These are phyloP conservation scores for Notarius quadriscutis DNA, from an alignment of 2,113 vertebrate species.

Conservation along the genomic window DNA sequence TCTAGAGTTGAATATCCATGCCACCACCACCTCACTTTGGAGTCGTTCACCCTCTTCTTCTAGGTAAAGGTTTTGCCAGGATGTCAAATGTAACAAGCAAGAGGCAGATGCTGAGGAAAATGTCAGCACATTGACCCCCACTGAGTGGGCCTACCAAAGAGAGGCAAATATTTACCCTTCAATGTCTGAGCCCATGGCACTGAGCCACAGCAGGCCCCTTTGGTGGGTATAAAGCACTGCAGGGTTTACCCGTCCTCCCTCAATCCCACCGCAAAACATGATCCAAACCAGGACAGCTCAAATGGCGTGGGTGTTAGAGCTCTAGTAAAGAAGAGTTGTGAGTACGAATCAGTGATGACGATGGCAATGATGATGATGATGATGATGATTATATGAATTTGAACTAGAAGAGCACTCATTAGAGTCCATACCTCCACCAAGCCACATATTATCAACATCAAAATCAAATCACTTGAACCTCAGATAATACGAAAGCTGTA, in stretches of 20 bases:
- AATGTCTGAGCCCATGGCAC: constrained; percentile 6
- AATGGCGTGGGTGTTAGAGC: not conserved
- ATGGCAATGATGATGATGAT: not conserved
- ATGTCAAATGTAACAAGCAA: constrained; percentile 83
- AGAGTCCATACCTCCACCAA: too few species aligned
- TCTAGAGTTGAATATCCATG: not conserved
- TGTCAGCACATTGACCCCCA: constrained; percentile 85
- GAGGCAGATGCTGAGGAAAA: constrained; percentile 84
- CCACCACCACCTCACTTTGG: not conserved
- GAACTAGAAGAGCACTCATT: too few species aligned
- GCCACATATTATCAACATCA: too few species aligned
- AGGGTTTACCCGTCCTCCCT: constrained; percentile 2
- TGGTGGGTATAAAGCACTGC: not conserved
- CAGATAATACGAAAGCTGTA: too few species aligned
- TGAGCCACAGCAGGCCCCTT: constrained; percentile 16
- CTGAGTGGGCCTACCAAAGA: constrained; percentile 77
- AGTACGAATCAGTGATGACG: not conserved
- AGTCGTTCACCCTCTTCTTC: not conserved
- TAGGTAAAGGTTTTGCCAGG: constrained; percentile 46
- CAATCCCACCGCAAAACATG: not conserved
- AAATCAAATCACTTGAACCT: too few species aligned
- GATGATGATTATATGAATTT: not conserved
- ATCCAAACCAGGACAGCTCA: not conserved
- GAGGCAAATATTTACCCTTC: constrained; percentile 91
- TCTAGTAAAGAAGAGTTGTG: not conserved